A percentile compares a stretch with the other conserved stretches of the same genome.
phyloP scores from a whole-genome alignment of 2,888 invertebrate genomes.

The Linnaemya vulpina region DNA sequence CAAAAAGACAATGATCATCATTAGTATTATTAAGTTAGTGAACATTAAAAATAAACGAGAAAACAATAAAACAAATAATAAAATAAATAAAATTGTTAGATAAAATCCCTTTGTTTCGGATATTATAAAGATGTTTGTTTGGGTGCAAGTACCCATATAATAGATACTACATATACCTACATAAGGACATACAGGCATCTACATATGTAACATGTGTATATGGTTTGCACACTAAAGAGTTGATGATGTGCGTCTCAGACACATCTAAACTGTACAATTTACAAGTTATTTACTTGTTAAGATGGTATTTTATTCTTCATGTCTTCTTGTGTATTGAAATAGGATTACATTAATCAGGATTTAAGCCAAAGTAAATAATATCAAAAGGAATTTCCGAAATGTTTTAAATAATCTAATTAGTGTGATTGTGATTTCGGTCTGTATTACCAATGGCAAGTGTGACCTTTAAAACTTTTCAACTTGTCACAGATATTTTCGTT shows the following conservation, averaged over 20 bases:
- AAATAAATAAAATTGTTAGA: constrained; percentile 43
- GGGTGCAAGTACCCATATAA: not conserved
- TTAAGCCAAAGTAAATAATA: not conserved
- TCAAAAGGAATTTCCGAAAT: not conserved
- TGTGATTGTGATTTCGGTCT: not conserved
- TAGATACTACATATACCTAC: not conserved
- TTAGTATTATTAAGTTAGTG: constrained; percentile 61
- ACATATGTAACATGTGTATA: not conserved
- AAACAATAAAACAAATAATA: constrained; percentile 31
- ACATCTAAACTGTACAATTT: constrained; percentile 29
- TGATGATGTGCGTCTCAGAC: constrained; percentile 36
- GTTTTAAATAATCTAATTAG: not conserved
- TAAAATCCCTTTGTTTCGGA: constrained; percentile 22
- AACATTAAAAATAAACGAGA: constrained; percentile 47
- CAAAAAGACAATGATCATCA: constrained; percentile 77
- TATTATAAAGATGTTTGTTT: constrained; percentile 17
- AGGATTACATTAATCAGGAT: not conserved
- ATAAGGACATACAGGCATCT: no score
- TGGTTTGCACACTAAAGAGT: constrained; percentile 21
- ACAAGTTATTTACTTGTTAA: not conserved
- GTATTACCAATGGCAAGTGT: not conserved
- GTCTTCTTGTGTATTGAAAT: not conserved
- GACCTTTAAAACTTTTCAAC: not conserved
- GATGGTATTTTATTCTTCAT: not conserved
- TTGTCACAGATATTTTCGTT: not conserved